These are phyloP conservation scores for Lasioglossum villosulum DNA, from an alignment of 2,888 invertebrate species.

Conservation along the genomic window DNA sequence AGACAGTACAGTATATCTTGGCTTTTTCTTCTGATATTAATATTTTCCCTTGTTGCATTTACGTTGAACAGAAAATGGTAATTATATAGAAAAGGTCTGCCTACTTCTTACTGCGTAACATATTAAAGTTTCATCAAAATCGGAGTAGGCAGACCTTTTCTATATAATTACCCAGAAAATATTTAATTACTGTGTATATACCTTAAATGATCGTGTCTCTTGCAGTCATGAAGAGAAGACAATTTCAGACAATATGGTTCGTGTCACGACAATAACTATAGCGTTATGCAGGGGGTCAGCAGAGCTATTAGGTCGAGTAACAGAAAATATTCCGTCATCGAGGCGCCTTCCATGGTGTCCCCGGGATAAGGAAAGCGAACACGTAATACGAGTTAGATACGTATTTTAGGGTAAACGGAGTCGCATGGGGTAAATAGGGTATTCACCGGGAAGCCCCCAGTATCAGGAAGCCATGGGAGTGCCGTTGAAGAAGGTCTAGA, in stretches of 20 bases:
- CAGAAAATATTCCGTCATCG: neutral
- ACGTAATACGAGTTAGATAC: slow-evolving; percentile 61
- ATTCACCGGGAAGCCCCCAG: slow-evolving; percentile 70
- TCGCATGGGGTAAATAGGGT: slow-evolving; percentile 69
- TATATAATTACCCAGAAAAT: too few relatives aligned
- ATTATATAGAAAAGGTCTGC: too few relatives aligned
- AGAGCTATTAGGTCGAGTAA: neutral
- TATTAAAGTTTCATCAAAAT: too few relatives aligned
- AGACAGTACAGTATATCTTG: too few relatives aligned
- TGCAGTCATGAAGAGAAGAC: too few relatives aligned
- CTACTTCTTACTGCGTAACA: too few relatives aligned
- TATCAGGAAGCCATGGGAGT: slow-evolving; percentile 68
- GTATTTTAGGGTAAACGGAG: slow-evolving; percentile 70
- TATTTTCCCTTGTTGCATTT: too few relatives aligned
- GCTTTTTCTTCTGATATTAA: neutral
- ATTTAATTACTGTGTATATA: too few relatives aligned
- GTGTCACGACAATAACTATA: neutral
- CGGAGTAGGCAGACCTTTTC: too few relatives aligned
- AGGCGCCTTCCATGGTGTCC: neutral
- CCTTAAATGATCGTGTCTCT: too few relatives aligned
- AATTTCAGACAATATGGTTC: neutral
- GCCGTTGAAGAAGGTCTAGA: slow-evolving; percentile 69
- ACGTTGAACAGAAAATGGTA: too few relatives aligned
- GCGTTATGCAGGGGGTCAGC: neutral
- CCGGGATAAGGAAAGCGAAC: slow-evolving; percentile 3